Conservation (phyloP, 1,140 invertebrate species). For the Asbolus verrucosus region DNA sequence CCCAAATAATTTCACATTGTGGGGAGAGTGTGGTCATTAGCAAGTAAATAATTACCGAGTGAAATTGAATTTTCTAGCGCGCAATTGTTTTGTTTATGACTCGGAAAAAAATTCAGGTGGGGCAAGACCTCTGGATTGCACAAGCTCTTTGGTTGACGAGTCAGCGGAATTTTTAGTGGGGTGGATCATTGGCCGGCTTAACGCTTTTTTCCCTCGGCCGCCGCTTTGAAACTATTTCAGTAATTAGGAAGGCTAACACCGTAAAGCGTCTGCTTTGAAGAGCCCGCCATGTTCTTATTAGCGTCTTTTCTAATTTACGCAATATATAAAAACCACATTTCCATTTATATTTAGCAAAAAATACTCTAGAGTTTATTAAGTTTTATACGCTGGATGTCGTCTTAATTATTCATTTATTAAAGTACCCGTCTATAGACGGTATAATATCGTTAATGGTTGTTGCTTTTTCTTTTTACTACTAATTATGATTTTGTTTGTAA, state of each 20-base stretch:
- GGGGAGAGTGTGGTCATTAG: slow-evolving; percentile 1
- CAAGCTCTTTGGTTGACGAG: not conserved
- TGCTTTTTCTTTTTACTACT: no score
- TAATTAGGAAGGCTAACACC: not conserved
- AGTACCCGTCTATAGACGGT: not conserved
- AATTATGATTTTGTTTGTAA: no score
- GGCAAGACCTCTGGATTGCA: not conserved
- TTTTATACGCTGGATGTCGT: not conserved
- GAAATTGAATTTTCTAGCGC: not conserved
- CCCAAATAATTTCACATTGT: not conserved
- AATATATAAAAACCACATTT: no score
- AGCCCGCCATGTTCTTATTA: no score
- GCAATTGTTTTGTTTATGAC: no score
- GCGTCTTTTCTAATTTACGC: no score
- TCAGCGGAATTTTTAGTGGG: slow-evolving; percentile 29
- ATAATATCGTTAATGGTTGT: no score
- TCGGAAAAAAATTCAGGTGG: no score
- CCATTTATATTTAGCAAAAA: not conserved
- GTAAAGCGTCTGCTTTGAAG: slow-evolving; percentile 1
- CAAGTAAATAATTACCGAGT: not conserved
- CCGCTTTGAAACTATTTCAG: not conserved
- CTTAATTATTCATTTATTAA: not conserved
- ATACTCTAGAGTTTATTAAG: not conserved
- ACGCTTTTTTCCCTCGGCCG: slow-evolving; percentile 1
- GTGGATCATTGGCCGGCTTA: slow-evolving; percentile 16